A percentile compares a stretch with the other conserved stretches of the same genome.
Evolutionary conservation across 2,888 invertebrate genomes (phyloP).

Genomic region (Polydrusus pterygomalis): DNA sequence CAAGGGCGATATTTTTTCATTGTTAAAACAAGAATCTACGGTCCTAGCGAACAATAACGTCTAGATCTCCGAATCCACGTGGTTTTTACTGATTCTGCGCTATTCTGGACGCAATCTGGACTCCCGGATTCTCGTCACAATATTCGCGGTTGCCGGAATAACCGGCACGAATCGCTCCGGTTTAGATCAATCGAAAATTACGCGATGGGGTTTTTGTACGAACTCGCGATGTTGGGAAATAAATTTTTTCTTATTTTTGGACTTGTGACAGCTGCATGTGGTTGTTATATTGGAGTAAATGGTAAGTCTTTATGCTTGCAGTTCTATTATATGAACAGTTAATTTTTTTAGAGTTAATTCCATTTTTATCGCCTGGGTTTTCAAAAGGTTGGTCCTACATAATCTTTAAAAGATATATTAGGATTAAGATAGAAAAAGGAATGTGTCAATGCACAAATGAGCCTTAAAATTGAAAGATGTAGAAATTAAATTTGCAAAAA

Average conservation of each 20-base stretch:
- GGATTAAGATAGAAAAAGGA: too few species aligned
- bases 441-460: too few species aligned
- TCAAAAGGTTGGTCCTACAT: too few species aligned
- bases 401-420: too few species aligned
- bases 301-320: constrained; percentile 28
- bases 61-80: constrained; percentile 51
- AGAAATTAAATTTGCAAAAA: too few species aligned
- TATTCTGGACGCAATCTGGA: constrained; percentile 35
- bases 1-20: constrained; percentile 58
- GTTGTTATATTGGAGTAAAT: constrained; percentile 29
- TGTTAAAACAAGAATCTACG: constrained; percentile 57
- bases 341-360: too few species aligned
- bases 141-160: constrained; percentile 41
- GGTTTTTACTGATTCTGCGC: constrained; percentile 50
- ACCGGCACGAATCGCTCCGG: constrained; percentile 44
- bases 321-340: too few species aligned
- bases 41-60: constrained; percentile 51
- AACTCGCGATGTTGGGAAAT: constrained; percentile 36
- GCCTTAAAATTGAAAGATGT: too few species aligned
- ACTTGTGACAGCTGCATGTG: constrained; percentile 25
- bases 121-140: constrained; percentile 53
- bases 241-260: constrained; percentile 42
- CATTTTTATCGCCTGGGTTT: too few species aligned
- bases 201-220: constrained; percentile 36
- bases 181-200: not conserved